Base-by-base conservation (phyloP, 2,888 invertebrate genomes). In the Catocala nupta region DNA sequence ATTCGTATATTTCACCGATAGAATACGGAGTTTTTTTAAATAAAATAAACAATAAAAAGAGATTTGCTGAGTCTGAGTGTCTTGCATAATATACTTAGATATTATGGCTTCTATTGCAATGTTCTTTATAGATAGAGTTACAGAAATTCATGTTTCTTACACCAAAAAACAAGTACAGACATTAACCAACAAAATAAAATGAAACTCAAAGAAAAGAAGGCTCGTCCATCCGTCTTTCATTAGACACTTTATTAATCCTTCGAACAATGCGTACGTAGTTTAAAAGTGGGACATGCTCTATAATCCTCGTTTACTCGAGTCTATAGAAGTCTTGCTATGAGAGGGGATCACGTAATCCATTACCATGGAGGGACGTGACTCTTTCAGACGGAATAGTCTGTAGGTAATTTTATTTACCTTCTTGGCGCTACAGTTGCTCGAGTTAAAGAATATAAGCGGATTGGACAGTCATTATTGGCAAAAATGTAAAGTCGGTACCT, bases 321-420 rank as follows among this genome's bases (percentile, higher is more conserved):
- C 73, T 71, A 73, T 73, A 77, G 78, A 73, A 72, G 67, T 74
- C 66, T 55, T 65, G 69, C 73, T 72, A 66, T 72, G 75, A 77
- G 75, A 77, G 75, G 71, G 73, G 82, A 81, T 85, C 91, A 91
- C 91, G 91, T 91, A 91, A 89, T 89, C 90, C 90, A 91, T 91
- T 91, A 91, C 87, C 78, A 85, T 81, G 81, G 77, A 64, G 66
- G 83, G 78, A 83, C 90, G 90, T 90, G 89, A 84, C 87, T 85
- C 81, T 83, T 83, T 81, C 80, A 73, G 70, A 66, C 65, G 68
- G 73, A 71, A 74, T 77, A 71, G 73, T 75, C 76, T 75, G 80
- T 68, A 80, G 77, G 81, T 85, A 86, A 87, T 87, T 88, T 86
- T 87, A 88, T 90, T 88, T 88, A 85, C 86, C 80, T 85, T 74